Conservation (phyloP, 2,797 vertebrate genomes). For the Microchirus variegatus region DNA sequence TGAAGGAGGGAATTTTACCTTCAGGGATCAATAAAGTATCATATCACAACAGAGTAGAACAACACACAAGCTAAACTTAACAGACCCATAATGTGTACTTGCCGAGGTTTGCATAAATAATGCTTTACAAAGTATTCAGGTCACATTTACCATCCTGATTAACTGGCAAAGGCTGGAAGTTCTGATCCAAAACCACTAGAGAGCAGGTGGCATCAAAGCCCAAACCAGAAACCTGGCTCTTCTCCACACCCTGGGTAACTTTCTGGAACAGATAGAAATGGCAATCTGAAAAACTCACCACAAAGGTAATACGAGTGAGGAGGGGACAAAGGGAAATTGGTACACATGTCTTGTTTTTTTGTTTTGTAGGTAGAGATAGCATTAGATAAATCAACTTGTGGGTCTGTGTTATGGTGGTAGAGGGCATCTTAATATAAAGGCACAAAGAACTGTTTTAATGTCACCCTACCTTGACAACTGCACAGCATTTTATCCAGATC, state of each 20-base stretch:
- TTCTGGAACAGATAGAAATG: slow-evolving; percentile 70
- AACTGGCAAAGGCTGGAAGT: slow-evolving; percentile 88
- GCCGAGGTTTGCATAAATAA: background rate
- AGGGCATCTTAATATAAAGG: too few relatives aligned
- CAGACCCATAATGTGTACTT: background rate
- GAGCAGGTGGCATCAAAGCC: slow-evolving; percentile 97
- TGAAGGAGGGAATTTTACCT: too few relatives aligned
- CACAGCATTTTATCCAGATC: slow-evolving; percentile 92
- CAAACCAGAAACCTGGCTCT: slow-evolving; percentile 83
- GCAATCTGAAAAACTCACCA: background rate
- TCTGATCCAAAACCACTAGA: slow-evolving; percentile 90
- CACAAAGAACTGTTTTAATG: background rate
- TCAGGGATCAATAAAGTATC: too few relatives aligned
- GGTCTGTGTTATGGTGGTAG: too few relatives aligned
- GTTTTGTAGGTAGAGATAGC: too few relatives aligned
- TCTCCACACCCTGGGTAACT: slow-evolving; percentile 79
- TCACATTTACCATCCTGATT: slow-evolving; percentile 82
- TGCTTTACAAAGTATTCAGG: background rate
- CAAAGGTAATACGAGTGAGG: background rate
- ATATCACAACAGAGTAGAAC: too few relatives aligned
- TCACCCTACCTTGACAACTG: slow-evolving; percentile 85
- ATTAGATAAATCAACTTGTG: too few relatives aligned
- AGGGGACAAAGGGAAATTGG: too few relatives aligned
- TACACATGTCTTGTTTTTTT: too few relatives aligned
- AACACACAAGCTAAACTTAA: background rate